Evolutionary conservation across 2,113 vertebrate genomes (phyloP), one percentile per base, ranked within the genome.

Genomic region (Crotalus horridus): DNA sequence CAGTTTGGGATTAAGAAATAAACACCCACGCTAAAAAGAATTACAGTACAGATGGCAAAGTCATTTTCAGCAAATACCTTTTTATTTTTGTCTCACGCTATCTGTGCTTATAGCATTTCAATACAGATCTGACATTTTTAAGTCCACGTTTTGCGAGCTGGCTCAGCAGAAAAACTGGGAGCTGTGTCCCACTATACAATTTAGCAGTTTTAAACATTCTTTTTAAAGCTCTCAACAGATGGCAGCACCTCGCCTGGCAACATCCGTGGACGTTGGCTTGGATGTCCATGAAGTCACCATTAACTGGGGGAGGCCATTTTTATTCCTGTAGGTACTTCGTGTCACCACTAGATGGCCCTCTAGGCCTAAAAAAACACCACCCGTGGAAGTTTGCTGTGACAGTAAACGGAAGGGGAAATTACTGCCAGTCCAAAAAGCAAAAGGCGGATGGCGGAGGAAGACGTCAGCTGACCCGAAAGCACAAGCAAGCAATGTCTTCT

Each of bases 301-400:
- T 74, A 74, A 74, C 15, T 6, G 56, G 2, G 33, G 55, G 69
- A 15, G 13, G 69, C 69, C 33, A 33, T 81, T 81, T 81, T 39
- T 7, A 7, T 90, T 15, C 61, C 88, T 91, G n/a, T 51, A 2
- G 1, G 33, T 96, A 87, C 96, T 8, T 93, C 0, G 17, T 93
- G 95, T 39, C 94, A 92, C 96, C 97, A 95, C 97, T 97, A 97
- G 97, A 95, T 97, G 97, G 94, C 95, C 93, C 93, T 94, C 92
- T 91, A 97, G 94, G 92, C 6, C 94, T 93, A 0, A 89, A 20
- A 0, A n/a, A 86, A 94, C 48, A 87, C 39, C 29, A 24, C 20
- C 0, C 3, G n/a, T 24, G 85, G 1, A 0, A 53, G 12, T 23
- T n/a, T 21, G 24, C 58, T 69, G 17, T 91, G 33, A 85, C 12